phyloP scores from a whole-genome alignment of 1,140 invertebrate species.

The Mizuhopecten yessoensis region DNA sequence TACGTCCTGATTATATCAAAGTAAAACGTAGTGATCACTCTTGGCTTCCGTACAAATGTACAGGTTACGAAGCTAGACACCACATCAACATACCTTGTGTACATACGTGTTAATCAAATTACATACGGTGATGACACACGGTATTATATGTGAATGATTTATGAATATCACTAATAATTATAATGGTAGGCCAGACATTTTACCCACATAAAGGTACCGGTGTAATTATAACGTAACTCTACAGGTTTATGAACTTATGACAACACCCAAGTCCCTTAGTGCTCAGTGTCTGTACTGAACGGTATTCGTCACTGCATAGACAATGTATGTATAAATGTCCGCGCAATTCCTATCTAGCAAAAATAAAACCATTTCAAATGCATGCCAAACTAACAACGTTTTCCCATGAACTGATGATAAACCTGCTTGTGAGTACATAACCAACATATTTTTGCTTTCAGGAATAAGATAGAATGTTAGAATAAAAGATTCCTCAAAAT shows the following conservation, averaged over 20 bases:
- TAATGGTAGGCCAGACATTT: not conserved
- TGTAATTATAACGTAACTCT: not conserved
- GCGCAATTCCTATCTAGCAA: not conserved
- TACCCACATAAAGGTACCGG: not conserved
- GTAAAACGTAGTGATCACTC: not conserved
- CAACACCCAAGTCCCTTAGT: not conserved
- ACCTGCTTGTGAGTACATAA: too few species aligned
- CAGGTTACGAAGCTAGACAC: not conserved
- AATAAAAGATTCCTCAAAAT: too few species aligned
- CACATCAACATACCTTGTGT: not conserved
- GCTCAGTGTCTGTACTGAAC: not conserved
- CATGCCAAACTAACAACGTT: too few species aligned
- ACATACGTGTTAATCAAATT: not conserved
- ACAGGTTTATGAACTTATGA: not conserved
- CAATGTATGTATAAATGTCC: not conserved
- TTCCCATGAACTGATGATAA: too few species aligned
- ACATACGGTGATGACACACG: not conserved
- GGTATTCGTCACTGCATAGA: not conserved
- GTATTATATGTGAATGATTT: not conserved
- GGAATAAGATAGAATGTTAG: too few species aligned
- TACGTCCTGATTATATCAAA: not conserved
- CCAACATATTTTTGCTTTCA: too few species aligned
- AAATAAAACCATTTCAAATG: too few species aligned
- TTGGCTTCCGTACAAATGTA: not conserved
- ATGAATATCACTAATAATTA: not conserved